Conservation (phyloP, 37 sponge, comb jelly and placozoan genomes). For the Trichoplax adhaerens region DNA sequence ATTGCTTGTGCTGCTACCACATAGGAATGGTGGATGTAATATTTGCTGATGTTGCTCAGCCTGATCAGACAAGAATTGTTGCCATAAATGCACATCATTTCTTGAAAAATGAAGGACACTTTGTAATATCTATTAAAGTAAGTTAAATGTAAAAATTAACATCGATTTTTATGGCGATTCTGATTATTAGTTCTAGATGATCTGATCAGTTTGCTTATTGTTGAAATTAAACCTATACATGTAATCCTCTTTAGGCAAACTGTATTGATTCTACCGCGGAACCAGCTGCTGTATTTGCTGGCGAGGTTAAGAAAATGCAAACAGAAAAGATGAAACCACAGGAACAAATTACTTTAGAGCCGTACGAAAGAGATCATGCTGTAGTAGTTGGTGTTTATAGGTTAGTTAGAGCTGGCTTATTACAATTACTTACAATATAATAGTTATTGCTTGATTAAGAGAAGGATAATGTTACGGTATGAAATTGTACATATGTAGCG, state of each 20-base stretch:
- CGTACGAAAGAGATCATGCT: constrained; percentile 96
- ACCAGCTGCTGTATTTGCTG: constrained; percentile 93
- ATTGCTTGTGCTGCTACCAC: too few species aligned
- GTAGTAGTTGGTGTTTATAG: constrained; percentile 93
- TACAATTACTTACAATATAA: too few species aligned
- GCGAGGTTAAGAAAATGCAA: constrained; percentile 78
- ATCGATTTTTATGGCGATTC: too few species aligned
- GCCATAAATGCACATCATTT: constrained; percentile 86
- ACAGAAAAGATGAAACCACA: constrained; percentile 89
- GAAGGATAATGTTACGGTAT: too few species aligned
- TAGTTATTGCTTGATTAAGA: too few species aligned
- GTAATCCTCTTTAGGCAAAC: constrained; percentile 50
- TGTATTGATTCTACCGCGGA: constrained; percentile 96
- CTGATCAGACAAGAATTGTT: constrained; percentile 94
- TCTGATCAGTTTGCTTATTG: too few species aligned
- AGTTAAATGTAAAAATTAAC: neutral
- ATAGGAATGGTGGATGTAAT: constrained; percentile 79
- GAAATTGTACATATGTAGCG: too few species aligned
- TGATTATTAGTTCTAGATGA: too few species aligned
- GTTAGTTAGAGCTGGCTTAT: too few species aligned
- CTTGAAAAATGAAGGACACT: constrained; percentile 89
- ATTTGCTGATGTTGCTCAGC: constrained; percentile 99
- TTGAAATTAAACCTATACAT: too few species aligned
- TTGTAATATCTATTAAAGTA: constrained; percentile 95
- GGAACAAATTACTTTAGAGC: constrained; percentile 92